Conservation (phyloP, 2,888 invertebrate species). For the Tupiocoris notatus region DNA sequence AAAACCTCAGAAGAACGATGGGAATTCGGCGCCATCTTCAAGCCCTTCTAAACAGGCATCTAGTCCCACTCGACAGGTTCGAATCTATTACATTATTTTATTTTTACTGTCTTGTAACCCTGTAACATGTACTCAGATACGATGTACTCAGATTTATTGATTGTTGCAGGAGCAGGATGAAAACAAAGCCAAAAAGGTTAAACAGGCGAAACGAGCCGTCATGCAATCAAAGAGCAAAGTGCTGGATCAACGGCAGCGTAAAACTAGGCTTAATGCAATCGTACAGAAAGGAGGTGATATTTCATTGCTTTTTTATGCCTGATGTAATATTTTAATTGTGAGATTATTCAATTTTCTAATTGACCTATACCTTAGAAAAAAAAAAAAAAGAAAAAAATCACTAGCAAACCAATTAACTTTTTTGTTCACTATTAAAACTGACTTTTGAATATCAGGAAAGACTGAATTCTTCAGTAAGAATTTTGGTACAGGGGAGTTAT, state of each 20-base stretch:
- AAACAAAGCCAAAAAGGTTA: background rate
- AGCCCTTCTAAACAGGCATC: conserved; percentile 8
- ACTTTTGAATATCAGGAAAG: too few relatives aligned
- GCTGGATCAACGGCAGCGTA: conserved; percentile 29
- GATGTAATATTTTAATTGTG: too few relatives aligned
- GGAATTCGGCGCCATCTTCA: background rate
- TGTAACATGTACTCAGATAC: too few relatives aligned
- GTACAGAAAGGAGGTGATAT: conserved; percentile 27
- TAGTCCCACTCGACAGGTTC: conserved; percentile 13
- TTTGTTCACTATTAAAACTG: too few relatives aligned
- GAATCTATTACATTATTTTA: background rate
- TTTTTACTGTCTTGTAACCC: background rate
- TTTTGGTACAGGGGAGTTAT: too few relatives aligned
- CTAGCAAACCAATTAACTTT: too few relatives aligned
- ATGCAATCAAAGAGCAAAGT: conserved; percentile 36
- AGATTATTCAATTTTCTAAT: too few relatives aligned
- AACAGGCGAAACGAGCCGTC: conserved; percentile 16
- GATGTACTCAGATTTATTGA: too few relatives aligned
- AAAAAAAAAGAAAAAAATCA: too few relatives aligned
- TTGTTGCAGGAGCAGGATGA: conserved; percentile 23
- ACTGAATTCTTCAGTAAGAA: too few relatives aligned
- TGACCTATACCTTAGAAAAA: too few relatives aligned
- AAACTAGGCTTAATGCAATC: conserved; percentile 23
- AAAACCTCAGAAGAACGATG: conserved; percentile 29
- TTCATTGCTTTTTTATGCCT: too few relatives aligned